Evolutionary conservation across 1,140 invertebrate genomes (phyloP).

Genomic region (Nautilus pompilius): DNA sequence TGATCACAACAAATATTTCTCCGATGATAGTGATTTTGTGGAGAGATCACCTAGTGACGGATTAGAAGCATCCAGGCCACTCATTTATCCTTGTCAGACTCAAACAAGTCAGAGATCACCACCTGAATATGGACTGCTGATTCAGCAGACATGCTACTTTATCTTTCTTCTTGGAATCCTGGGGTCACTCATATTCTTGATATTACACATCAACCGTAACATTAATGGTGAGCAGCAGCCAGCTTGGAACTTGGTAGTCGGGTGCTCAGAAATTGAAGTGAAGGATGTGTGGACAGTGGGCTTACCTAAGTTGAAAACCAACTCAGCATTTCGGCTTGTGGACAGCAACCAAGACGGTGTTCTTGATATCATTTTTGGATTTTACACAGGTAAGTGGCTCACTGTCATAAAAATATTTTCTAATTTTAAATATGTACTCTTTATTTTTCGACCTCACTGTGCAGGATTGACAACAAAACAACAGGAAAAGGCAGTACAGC

Average conservation of each 20-base stretch:
- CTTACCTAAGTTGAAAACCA: constrained; percentile 72
- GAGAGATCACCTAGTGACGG: constrained; percentile 29
- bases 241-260: constrained; percentile 18
- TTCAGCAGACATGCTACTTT: constrained; percentile 34
- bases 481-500: no score
- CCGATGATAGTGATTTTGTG: constrained; percentile 40
- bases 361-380: constrained; percentile 75
- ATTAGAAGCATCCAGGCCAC: constrained; percentile 31
- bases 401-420: no score
- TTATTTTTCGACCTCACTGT: no score
- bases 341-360: constrained; percentile 74
- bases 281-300: constrained; percentile 70
- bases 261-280: constrained; percentile 67
- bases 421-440: no score
- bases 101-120: constrained; percentile 27
- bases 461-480: no score
- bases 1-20: constrained; percentile 27
- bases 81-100: constrained; percentile 40
- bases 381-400: constrained; percentile 73
- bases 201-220: constrained; percentile 30
- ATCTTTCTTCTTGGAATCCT: constrained; percentile 27
- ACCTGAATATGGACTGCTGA: constrained; percentile 26
- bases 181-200: constrained; percentile 29
- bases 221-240: neutral
- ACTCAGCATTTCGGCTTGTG: constrained; percentile 68